Evolutionary conservation across 37 sponge, comb jelly and placozoan genomes (phyloP).

Genomic region (Dysidea cf. avara): DNA sequence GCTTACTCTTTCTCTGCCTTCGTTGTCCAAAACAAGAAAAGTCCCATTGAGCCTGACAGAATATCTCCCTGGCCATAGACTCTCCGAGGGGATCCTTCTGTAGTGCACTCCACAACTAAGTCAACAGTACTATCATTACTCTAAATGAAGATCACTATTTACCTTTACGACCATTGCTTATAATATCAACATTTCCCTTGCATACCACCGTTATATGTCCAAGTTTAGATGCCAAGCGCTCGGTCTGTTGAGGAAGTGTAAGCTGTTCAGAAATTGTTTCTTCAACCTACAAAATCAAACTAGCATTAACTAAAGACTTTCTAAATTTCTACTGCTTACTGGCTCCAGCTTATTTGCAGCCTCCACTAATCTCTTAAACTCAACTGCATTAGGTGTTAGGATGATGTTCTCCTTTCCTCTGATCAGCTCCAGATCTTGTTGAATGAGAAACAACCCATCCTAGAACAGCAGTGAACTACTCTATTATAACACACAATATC

Average conservation of each 20-base stretch:
- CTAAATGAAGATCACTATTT: not conserved
- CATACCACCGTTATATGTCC: conserved; percentile 76
- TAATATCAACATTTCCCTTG: conserved; percentile 78
- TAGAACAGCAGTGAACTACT: too few relatives aligned
- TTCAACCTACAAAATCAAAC: too few relatives aligned
- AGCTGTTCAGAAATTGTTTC: too few relatives aligned
- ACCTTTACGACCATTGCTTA: conserved; percentile 76
- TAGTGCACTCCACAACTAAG: conserved; percentile 59
- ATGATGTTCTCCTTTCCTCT: conserved; percentile 68
- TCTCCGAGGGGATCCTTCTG: conserved; percentile 72
- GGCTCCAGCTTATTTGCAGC: conserved; percentile 13
- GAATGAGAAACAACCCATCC: conserved; percentile 86
- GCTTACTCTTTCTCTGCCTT: conserved; percentile 35
- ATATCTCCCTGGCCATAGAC: conserved; percentile 98
- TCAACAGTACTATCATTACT: not conserved
- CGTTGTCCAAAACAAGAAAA: conserved; percentile 81
- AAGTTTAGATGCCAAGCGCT: conserved; percentile 46
- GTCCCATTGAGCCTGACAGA: conserved; percentile 81
- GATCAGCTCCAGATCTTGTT: conserved; percentile 62
- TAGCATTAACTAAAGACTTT: too few relatives aligned
- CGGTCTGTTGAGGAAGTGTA: conserved; percentile 15
- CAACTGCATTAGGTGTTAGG: conserved; percentile 86
- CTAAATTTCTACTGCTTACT: conserved; percentile 18
- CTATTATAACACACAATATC: not conserved
- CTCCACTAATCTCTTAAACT: conserved; percentile 71